These are phyloP conservation scores for Cheilosia soror DNA, from an alignment of 2,888 invertebrate species.

Conservation along the genomic window DNA sequence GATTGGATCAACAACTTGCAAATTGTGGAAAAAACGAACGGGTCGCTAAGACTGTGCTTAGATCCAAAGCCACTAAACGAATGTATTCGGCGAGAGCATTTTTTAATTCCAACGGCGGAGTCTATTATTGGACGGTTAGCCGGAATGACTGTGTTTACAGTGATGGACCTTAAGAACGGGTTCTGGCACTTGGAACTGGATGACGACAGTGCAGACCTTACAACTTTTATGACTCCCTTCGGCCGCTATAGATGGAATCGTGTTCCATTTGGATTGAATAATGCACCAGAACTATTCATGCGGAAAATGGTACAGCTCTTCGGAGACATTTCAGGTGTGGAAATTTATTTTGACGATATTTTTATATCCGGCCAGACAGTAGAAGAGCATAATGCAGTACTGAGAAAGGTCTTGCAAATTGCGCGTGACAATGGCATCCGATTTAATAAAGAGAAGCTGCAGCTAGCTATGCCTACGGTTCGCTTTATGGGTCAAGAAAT, in stretches of 20 bases:
- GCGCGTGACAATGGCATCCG: constrained; percentile 45
- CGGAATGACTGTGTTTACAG: constrained; percentile 36
- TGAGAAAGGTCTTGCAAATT: constrained; percentile 48
- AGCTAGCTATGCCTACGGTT: constrained; percentile 23
- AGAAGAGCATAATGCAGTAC: constrained; percentile 58
- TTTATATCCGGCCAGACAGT: constrained; percentile 29
- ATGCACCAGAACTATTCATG: constrained; percentile 55
- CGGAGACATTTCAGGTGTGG: constrained; percentile 40
- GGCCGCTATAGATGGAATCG: constrained; percentile 40
- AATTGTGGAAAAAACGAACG: constrained; percentile 68
- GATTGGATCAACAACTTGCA: constrained; percentile 69
- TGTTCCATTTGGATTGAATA: constrained; percentile 54
- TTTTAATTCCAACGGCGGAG: constrained; percentile 77
- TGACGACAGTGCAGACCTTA: no score
- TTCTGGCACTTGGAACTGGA: constrained; percentile 63
- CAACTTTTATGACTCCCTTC: constrained; percentile 67
- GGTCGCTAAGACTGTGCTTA: constrained; percentile 64
- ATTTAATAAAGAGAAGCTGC: constrained; percentile 77
- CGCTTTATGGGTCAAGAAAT: constrained; percentile 27
- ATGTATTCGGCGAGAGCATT: constrained; percentile 77
- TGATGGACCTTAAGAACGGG: constrained; percentile 55
- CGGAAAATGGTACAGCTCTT: constrained; percentile 38
- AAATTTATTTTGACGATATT: constrained; percentile 36
- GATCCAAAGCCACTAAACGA: constrained; percentile 75
- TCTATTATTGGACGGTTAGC: constrained; percentile 53